Conservation (phyloP, 2,113 vertebrate species). For the Poecile atricapillus region DNA sequence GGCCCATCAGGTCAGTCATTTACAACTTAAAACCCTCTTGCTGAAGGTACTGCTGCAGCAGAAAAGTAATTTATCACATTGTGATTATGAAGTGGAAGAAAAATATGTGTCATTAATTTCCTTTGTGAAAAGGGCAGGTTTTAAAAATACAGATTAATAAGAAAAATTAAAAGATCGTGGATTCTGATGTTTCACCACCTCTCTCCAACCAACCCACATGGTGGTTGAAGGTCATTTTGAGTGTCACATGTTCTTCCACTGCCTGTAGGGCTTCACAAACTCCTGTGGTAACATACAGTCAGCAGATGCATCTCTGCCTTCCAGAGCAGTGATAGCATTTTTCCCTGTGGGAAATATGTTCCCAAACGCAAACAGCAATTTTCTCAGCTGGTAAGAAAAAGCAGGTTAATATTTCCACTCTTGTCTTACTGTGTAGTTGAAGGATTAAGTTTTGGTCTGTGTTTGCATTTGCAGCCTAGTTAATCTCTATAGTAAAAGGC, state of each 20-base stretch:
- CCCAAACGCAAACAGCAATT: background rate
- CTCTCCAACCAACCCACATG: background rate
- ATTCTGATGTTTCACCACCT: background rate
- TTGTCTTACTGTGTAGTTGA: background rate
- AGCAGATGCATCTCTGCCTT: background rate
- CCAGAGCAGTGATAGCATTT: background rate
- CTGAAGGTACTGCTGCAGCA: background rate
- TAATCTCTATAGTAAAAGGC: background rate
- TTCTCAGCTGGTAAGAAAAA: background rate
- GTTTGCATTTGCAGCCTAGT: background rate
- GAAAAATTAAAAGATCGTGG: background rate
- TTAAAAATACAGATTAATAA: background rate
- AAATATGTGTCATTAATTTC: background rate
- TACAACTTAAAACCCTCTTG: background rate
- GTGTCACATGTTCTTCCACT: background rate
- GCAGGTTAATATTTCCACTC: background rate
- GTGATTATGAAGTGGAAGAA: background rate
- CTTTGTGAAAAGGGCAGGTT: background rate
- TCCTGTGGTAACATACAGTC: background rate
- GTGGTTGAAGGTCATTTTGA: background rate
- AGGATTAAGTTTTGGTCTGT: background rate
- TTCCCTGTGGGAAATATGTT: background rate
- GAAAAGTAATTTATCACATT: background rate
- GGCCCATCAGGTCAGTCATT: background rate
- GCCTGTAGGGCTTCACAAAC: background rate